These are phyloP conservation scores for Drosophila kohkoa DNA, from an alignment of 1,140 invertebrate species.

Conservation along the genomic window DNA sequence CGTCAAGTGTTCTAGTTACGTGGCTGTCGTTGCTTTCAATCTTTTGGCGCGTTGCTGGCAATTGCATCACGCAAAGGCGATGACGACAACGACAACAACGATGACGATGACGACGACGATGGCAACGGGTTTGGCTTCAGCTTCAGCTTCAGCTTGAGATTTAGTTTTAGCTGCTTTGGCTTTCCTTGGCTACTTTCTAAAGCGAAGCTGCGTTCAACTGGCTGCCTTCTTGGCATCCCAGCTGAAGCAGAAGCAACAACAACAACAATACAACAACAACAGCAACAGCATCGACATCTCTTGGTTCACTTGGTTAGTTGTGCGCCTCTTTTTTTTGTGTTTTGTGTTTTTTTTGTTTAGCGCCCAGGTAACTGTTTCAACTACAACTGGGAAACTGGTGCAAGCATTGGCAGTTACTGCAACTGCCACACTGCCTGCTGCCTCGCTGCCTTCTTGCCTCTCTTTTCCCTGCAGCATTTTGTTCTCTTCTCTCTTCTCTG, in stretches of 20 bases:
- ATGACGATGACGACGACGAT: conserved; percentile 1
- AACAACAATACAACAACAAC: not conserved
- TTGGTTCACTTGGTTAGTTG: conserved; percentile 19
- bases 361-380: conserved; percentile 78
- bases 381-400: conserved; percentile 75
- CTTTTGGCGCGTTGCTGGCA: conserved; percentile 78
- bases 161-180: conserved; percentile 37
- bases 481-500: conserved; percentile 17
- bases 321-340: conserved; percentile 16
- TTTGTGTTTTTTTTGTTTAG: conserved; percentile 63
- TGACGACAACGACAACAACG: conserved; percentile 2
- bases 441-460: conserved; percentile 1
- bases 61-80: conserved; percentile 78
- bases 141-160: conserved; percentile 5
- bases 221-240: conserved; percentile 27
- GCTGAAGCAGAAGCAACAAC: not conserved
- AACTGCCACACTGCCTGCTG: conserved; percentile 22
- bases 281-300: conserved; percentile 22
- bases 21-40: conserved; percentile 80
- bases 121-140: conserved; percentile 67
- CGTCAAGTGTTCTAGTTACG: conserved; percentile 83
- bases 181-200: conserved; percentile 76
- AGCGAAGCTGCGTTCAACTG: conserved; percentile 37
- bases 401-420: conserved; percentile 49
- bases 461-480: conserved; percentile 9